Conservation (phyloP, 2,113 vertebrate genomes). For the Coturnix japonica region DNA sequence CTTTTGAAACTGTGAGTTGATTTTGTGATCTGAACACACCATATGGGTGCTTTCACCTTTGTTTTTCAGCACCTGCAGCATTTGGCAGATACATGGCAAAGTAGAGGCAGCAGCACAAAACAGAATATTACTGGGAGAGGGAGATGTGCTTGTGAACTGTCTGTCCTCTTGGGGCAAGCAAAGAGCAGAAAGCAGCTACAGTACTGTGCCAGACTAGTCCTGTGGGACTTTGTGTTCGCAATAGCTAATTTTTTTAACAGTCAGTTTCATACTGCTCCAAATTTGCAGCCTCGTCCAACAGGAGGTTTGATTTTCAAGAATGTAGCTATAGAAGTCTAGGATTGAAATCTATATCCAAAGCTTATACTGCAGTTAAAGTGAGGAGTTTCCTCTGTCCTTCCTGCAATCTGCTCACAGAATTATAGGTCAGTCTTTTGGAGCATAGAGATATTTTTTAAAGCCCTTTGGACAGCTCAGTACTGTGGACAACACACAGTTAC, state of each 20-base stretch:
- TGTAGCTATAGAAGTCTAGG: background rate
- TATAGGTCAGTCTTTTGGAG: background rate
- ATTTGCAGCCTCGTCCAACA: background rate
- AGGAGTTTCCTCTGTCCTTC: background rate
- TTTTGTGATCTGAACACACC: conserved; percentile 15
- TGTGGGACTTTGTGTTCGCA: background rate
- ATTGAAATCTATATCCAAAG: background rate
- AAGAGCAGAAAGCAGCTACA: conserved; percentile 38
- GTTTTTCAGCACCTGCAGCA: conserved; percentile 53
- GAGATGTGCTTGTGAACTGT: background rate
- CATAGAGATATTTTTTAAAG: background rate
- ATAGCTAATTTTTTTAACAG: conserved; percentile 27
- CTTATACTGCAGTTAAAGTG: background rate
- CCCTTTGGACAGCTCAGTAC: background rate
- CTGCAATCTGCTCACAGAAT: background rate
- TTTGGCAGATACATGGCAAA: conserved; percentile 31
- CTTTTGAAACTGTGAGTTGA: background rate
- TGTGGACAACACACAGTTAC: accelerated
- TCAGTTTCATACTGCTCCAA: background rate
- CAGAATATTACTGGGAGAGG: background rate
- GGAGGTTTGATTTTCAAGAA: background rate
- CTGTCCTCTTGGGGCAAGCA: conserved; percentile 13
- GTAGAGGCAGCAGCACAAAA: conserved; percentile 7
- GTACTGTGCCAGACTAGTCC: background rate
- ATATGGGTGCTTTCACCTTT: conserved; percentile 61